Evolutionary conservation across 2,888 invertebrate species (phyloP), one percentile per base, ranked within the genome.

Genomic region (Sceliomorpha sp.): DNA sequence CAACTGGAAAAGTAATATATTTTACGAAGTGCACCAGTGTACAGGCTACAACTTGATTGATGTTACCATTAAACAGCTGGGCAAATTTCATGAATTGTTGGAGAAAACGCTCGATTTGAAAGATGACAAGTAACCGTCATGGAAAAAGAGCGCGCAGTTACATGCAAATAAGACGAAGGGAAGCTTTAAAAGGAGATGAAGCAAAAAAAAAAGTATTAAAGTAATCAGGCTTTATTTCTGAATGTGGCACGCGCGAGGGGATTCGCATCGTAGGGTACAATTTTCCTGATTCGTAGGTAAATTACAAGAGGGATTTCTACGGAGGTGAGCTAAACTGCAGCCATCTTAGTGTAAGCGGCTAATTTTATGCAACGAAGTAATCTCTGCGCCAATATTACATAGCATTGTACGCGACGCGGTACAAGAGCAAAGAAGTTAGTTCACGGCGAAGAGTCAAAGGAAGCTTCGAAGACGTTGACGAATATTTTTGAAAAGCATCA

Each of bases 311-410:
- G 27, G 1, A 29, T 29, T 29, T 8, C 27, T n/a, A n/a, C 1
- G 27, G 2, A 29, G 27, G 27, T 8, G 27, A 29, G 27, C 8
- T 29, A n/a, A n/a, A 1, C 8, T 8, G 27, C 8, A n/a, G 1
- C 9, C 7, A 29, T 7, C 27, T 29, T 8, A 2, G 8, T 29
- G 27, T 29, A 29, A 29, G 1, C 9, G 27, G 27, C 27, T 29
- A 29, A 64, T 51, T 67, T 67, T 48, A 67, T 58, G 53, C 56
- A 59, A 59, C 36, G 45, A 67, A 59, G 48, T 67, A 67, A 67
- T 59, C 47, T 48, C 42, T 24, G 24, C 59, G 26, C 42, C 29
- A 53, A 53, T 44, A 53, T 66, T 59, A 60, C 59, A 59, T 34
- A 27, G 48, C 42, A 59, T 59, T 50, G 50, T 59, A 42, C 48